phyloP scores from a whole-genome alignment of 1,140 invertebrate genomes.

The Lasaia peninsularis region DNA sequence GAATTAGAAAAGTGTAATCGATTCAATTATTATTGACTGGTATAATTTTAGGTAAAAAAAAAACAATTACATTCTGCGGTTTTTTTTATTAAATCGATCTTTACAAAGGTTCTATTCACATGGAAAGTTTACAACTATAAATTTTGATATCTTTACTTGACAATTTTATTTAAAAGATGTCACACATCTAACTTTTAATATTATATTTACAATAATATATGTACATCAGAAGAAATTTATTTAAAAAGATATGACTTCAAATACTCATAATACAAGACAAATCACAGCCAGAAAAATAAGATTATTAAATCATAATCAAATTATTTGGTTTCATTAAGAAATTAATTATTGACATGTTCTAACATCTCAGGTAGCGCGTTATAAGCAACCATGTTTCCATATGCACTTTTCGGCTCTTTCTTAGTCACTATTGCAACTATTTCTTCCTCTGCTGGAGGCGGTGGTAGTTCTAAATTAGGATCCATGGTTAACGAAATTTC shows the following conservation, averaged over 20 bases:
- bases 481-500: constrained; percentile 54
- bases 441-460: constrained; percentile 69
- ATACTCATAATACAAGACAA: background rate
- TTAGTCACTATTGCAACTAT: constrained; percentile 74
- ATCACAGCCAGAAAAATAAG: constrained; percentile 51
- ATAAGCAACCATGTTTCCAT: constrained; percentile 74
- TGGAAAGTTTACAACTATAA: constrained; percentile 57
- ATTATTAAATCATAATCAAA: constrained; percentile 20
- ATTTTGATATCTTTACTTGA: constrained; percentile 60
- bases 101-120: constrained; percentile 72
- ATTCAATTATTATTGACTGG: too few relatives aligned
- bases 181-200: constrained; percentile 43
- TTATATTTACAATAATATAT: constrained; percentile 28
- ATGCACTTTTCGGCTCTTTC: constrained; percentile 63
- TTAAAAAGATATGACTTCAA: background rate
- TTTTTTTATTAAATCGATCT: constrained; percentile 61
- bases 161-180: constrained; percentile 61
- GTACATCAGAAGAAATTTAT: constrained; percentile 18
- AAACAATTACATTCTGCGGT: background rate
- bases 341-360: constrained; percentile 58
- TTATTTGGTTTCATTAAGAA: constrained; percentile 15
- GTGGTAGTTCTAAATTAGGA: constrained; percentile 49
- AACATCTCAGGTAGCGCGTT: constrained; percentile 72
- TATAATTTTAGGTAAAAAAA: background rate
- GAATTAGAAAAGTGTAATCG: too few relatives aligned